Evolutionary conservation across 2,797 vertebrate species (phyloP), one percentile per base, ranked within the genome.

Genomic region (Eutrigla gurnardus): DNA sequence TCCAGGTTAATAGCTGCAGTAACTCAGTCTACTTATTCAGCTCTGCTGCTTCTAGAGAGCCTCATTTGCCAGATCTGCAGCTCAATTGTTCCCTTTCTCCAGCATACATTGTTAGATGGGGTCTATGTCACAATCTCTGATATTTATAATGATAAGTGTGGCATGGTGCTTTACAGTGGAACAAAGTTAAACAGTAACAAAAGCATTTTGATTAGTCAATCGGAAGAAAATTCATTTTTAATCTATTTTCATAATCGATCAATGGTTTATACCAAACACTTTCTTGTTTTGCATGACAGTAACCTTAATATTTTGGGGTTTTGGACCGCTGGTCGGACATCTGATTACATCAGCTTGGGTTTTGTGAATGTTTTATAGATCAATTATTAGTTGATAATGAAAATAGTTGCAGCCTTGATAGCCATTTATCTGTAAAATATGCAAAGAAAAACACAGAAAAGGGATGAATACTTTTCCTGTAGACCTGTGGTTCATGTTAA

Each of bases 1-100:
- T 83, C 65, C 45, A 74, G 82, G 88, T 90, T 91, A 91, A 92
- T 88, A 72, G 81, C 81, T 78, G 77, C 83, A 75, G 64, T 84
- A 79, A 57, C 73, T 83, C 75, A 65, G 66, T 81, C 59, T 76
- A 75, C 76, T 88, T 89, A 84, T 83, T 88, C 81, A 82, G 78
- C 85, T 74, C 64, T 73, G 86, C 75, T 91, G 82, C 78, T 71
- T 83, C 55, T 67, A 80, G 15, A 78, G 80, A 80, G 77, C 49
- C 71, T 87, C n/a, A 78, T 86, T 85, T 85, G 53, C 66, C 59
- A 58, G 40, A 73, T 73, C 36, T 77, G 66, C 69, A 71, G 61
- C 68, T 76, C 59, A 58, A 59, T 62, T 58, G 13, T 46, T 67
- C 36, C 49, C 6, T 61, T 75, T 73, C 43, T 46, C 15, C 18